Evolutionary conservation across 2,113 vertebrate genomes (phyloP).

Genomic region (Oreochromis tanganicae): DNA sequence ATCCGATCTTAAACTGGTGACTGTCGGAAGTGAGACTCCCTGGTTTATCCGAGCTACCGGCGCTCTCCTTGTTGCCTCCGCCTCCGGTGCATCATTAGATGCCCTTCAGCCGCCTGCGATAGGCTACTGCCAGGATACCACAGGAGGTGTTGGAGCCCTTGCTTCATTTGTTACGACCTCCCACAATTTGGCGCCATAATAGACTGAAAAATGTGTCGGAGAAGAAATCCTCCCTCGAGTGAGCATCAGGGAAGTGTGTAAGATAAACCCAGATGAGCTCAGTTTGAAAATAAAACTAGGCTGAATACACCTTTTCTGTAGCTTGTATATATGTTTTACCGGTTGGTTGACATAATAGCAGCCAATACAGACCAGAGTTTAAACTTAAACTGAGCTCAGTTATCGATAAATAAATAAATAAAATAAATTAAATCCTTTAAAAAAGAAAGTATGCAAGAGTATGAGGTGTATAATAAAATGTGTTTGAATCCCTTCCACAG

Average conservation of each 20-base stretch:
- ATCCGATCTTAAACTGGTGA: background rate
- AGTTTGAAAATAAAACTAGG: background rate
- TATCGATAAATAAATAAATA: background rate
- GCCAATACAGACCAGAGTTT: background rate
- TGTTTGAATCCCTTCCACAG: background rate
- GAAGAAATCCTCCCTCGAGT: background rate
- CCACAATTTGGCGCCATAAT: conserved; percentile 41
- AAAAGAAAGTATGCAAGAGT: background rate
- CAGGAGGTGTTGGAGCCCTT: conserved; percentile 51
- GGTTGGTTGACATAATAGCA: background rate
- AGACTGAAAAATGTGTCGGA: background rate
- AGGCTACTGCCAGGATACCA: conserved; percentile 69
- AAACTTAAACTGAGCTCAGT: background rate
- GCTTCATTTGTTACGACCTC: conserved; percentile 52
- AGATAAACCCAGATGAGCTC: background rate
- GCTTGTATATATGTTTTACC: background rate
- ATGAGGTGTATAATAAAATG: background rate
- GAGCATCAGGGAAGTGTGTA: background rate
- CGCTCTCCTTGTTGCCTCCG: conserved; percentile 48
- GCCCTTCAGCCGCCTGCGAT: conserved; percentile 50
- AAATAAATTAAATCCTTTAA: background rate
- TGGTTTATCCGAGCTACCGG: conserved; percentile 23
- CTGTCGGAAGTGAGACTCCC: conserved; percentile 25
- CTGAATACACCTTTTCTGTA: background rate
- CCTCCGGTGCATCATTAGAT: conserved; percentile 53